A percentile compares a stretch with the other conserved stretches of the same genome.
These are phyloP conservation scores for Hyles lineata DNA, from an alignment of 2,888 invertebrate genomes.

Conservation along the genomic window DNA sequence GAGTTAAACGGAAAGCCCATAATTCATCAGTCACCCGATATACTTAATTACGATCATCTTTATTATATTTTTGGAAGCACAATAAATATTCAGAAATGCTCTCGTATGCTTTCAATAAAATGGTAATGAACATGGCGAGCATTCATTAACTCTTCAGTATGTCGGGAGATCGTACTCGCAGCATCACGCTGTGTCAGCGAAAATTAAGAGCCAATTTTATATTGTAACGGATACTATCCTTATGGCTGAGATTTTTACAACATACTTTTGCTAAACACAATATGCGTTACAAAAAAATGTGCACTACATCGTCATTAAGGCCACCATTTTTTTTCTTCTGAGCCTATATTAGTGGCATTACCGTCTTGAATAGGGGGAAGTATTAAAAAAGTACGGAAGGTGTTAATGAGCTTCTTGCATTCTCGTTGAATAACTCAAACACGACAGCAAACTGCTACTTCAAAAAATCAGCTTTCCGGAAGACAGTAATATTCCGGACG, in stretches of 20 bases:
- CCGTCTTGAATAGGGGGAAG: too few species aligned
- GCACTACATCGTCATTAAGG: too few species aligned
- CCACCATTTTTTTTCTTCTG: too few species aligned
- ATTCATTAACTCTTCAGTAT: conserved; percentile 28
- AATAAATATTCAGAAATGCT: conserved; percentile 19
- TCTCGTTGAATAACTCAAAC: too few species aligned
- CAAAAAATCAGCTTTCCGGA: too few species aligned
- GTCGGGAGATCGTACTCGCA: conserved; percentile 1
- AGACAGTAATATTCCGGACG: too few species aligned
- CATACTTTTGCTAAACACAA: too few species aligned
- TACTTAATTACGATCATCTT: conserved; percentile 22
- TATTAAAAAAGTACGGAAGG: too few species aligned
- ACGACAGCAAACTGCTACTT: too few species aligned
- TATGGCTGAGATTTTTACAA: not conserved
- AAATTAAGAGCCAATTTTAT: conserved; percentile 13
- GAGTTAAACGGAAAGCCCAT: not conserved
- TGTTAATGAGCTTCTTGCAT: too few species aligned
- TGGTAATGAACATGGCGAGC: conserved; percentile 24
- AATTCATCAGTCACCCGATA: conserved; percentile 5
- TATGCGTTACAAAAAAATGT: not conserved
- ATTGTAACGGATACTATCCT: not conserved
- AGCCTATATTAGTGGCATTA: too few species aligned
- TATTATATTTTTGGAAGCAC: conserved; percentile 7
- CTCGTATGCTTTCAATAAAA: conserved; percentile 26
- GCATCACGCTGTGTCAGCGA: conserved; percentile 14